A percentile compares a stretch with the other conserved stretches of the same genome.
These are phyloP conservation scores for Luperina nickerlii DNA, from an alignment of 2,888 invertebrate species.

Conservation along the genomic window DNA sequence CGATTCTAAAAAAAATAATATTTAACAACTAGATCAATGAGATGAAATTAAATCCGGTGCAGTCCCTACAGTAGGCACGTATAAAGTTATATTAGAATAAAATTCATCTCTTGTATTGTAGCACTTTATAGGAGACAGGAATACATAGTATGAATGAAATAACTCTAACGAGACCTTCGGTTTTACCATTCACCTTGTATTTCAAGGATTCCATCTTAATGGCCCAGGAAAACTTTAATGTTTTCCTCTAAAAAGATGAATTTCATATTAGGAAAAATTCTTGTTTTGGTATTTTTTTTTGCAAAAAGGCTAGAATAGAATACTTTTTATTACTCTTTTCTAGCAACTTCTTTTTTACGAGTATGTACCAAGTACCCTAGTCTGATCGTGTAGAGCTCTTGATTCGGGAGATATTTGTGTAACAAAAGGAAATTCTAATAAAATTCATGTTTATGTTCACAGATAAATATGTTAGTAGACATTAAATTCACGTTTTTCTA, in stretches of 20 bases:
- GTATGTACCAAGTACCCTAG: background rate
- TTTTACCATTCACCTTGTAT: conserved; percentile 25
- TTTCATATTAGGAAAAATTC: background rate
- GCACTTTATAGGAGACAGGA: background rate
- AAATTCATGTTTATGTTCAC: background rate
- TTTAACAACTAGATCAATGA: background rate
- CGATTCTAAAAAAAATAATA: background rate
- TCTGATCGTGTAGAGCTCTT: background rate
- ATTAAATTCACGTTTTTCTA: background rate
- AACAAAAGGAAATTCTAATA: background rate
- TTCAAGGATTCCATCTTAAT: conserved; percentile 27
- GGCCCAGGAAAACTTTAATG: conserved; percentile 15
- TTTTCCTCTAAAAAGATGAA: conserved; percentile 30
- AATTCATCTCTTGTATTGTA: background rate
- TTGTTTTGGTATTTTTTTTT: background rate
- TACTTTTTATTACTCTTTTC: too few species aligned
- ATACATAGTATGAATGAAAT: background rate
- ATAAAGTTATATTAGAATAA: background rate
- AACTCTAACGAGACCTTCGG: background rate
- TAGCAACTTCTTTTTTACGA: background rate
- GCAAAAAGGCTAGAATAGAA: background rate
- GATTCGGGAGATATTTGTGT: background rate
- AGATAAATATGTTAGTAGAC: background rate
- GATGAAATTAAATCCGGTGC: background rate
- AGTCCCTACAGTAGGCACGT: too few species aligned